Evolutionary conservation across 2,797 vertebrate genomes (phyloP).

Genomic region (Melanotaenia boesemani): DNA sequence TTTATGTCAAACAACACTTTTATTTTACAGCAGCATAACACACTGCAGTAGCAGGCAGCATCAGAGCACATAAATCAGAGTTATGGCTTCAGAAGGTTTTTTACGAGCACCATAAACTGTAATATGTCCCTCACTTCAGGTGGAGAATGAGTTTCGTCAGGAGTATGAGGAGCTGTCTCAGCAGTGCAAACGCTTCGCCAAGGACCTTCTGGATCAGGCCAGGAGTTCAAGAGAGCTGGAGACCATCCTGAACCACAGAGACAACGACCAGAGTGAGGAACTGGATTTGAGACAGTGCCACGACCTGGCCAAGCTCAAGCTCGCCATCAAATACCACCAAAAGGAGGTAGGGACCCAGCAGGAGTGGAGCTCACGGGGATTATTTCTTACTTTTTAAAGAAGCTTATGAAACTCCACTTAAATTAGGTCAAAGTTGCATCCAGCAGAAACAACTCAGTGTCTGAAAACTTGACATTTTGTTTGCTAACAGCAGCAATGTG

Average conservation of each 20-base stretch:
- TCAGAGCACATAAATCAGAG: background rate
- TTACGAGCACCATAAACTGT: background rate
- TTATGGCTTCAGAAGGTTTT: background rate
- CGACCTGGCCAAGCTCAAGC: slow-evolving; percentile 96
- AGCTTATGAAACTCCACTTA: background rate
- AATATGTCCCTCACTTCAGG: slow-evolving; percentile 54
- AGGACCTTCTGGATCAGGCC: slow-evolving; percentile 97
- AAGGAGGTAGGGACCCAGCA: slow-evolving; percentile 67
- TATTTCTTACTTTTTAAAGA: background rate
- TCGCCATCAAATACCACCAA: slow-evolving; percentile 99
- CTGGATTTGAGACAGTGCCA: slow-evolving; percentile 93
- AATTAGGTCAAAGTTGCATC: background rate
- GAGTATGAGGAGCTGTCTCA: slow-evolving; percentile 98
- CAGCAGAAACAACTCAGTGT: background rate
- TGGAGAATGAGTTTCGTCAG: slow-evolving; percentile 98
- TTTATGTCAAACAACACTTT: slow-evolving; percentile 4
- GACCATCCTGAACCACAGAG: slow-evolving; percentile 96
- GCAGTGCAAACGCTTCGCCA: slow-evolving; percentile 97
- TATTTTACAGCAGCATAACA: background rate
- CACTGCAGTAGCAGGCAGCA: background rate
- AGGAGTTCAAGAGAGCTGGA: slow-evolving; percentile 94
- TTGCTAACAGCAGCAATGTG: background rate
- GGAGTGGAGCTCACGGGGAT: background rate
- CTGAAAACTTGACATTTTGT: background rate
- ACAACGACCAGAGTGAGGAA: slow-evolving; percentile 93